Evolutionary conservation across 2,888 invertebrate species (phyloP), one percentile per base, ranked within the genome.

Genomic region (Acanthosepion pharaonis): DNA sequence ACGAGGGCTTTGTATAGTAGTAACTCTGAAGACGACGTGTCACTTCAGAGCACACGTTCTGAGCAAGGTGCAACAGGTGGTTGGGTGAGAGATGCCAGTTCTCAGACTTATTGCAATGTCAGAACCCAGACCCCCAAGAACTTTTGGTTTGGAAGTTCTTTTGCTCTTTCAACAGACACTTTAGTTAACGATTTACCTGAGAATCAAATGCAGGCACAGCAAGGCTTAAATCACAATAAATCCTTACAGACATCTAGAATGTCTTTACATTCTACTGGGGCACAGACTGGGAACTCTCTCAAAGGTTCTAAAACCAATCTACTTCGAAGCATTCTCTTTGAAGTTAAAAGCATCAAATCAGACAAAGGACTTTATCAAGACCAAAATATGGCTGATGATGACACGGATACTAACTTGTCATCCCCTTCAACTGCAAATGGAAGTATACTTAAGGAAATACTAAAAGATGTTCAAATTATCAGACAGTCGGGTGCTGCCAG

Each of bases 41-140:
- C 96, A 25, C 96, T 96, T 59, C 96, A 96, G 93, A 96, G 96
- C 94, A 95, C 96, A 55, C 96, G 96, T 55, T 96, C 96, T 33
- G 95, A 96, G 59, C 96, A 96, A 92, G 95, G 95, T 51, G 96
- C 96, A 59, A 96, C 96, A 95, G 55, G 59, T 94, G 64, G 94
- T 59, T 64, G 94, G 64, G 94, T 96, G 51, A 95, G 96, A 92
- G 96, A 97, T 95, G 95, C 96, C 23, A 95, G 95, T 18, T 96
- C 96, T 23, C 97, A 97, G 95, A 97, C 97, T 6, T 96, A 96
- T 8, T 96, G 96, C 23, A 96, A 96, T 95, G 96, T 96, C 51
- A 95, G 96, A 42, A 96, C 96, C 6, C 97, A 97, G 95, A 97
- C 97, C 11, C 96, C 96, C 5, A 94, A 95, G 9, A 95, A 95